phyloP scores from a whole-genome alignment of 2,888 invertebrate genomes.

The Drosophila mayaguana region DNA sequence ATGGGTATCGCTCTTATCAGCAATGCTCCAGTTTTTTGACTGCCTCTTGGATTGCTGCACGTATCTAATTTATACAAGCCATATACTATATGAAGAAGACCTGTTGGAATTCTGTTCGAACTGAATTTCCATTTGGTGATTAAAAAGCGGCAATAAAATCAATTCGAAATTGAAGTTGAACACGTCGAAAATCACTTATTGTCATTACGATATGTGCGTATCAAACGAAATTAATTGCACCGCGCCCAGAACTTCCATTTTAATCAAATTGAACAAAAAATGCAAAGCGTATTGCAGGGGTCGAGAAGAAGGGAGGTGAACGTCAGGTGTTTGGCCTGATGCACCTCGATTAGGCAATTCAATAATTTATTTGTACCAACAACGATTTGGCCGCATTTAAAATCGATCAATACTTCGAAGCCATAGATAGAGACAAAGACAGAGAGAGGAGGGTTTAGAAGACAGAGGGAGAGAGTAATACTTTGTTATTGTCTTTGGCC shows the following conservation, averaged over 20 bases:
- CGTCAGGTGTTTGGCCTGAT: conserved; percentile 15
- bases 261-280: conserved; percentile 26
- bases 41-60: conserved; percentile 25
- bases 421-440: background rate
- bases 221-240: conserved; percentile 41
- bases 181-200: conserved; percentile 25
- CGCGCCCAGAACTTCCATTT: conserved; percentile 17
- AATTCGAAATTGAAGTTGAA: conserved; percentile 13
- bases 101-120: background rate
- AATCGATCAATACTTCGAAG: conserved; percentile 48
- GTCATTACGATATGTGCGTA: conserved; percentile 14
- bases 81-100: background rate
- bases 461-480: background rate
- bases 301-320: conserved; percentile 2
- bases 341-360: conserved; percentile 51
- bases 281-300: background rate
- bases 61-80: conserved; percentile 34
- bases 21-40: conserved; percentile 47
- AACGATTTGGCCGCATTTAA: conserved; percentile 64
- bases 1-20: conserved; percentile 45
- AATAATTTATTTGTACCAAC: conserved; percentile 69
- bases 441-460: background rate
- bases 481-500: conserved; percentile 12
- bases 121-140: conserved; percentile 45
- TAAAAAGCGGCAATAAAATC: conserved; percentile 33